Percentiles rank a stretch among this genome's conserved stretches.
Conservation (phyloP, 2,888 invertebrate genomes). For the Dryomyza anilis region DNA sequence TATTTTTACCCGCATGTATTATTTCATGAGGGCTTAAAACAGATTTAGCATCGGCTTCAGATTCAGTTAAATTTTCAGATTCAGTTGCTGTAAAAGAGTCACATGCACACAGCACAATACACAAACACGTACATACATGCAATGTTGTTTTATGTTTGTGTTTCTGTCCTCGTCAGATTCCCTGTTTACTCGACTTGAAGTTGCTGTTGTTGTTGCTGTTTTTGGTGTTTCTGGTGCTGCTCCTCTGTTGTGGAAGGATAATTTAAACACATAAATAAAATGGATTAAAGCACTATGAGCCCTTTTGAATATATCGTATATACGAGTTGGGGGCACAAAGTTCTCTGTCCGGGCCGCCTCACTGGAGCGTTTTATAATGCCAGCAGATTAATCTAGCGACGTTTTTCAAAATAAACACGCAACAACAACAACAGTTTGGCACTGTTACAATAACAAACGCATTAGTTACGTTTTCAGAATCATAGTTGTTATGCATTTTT, state of each 20-base stretch:
- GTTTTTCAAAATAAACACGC: slow-evolving; percentile 15
- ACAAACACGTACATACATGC: no score
- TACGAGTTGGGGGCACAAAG: not conserved
- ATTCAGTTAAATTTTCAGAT: not conserved
- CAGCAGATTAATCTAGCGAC: slow-evolving; percentile 36
- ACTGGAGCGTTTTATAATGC: slow-evolving; percentile 31
- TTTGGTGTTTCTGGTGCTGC: no score
- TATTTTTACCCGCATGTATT: slow-evolving; percentile 24
- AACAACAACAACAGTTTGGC: not conserved
- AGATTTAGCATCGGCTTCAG: slow-evolving; percentile 30
- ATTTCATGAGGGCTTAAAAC: slow-evolving; percentile 20
- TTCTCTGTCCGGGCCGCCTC: not conserved
- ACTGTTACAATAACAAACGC: no score
- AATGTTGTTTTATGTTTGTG: not conserved
- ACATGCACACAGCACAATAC: no score
- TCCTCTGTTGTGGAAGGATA: slow-evolving; percentile 44
- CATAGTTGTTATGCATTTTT: no score
- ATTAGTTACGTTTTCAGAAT: no score
- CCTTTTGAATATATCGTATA: slow-evolving; percentile 32
- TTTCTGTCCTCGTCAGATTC: not conserved
- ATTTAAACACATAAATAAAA: slow-evolving; percentile 54
- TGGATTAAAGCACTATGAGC: slow-evolving; percentile 54
- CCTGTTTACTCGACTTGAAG: not conserved
- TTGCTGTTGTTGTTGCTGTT: slow-evolving; percentile 32
- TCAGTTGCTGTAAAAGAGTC: not conserved